A percentile compares a stretch with the other conserved stretches of the same genome.
Conservation (phyloP, 2,888 invertebrate species). For the Agrotis ipsilon region DNA sequence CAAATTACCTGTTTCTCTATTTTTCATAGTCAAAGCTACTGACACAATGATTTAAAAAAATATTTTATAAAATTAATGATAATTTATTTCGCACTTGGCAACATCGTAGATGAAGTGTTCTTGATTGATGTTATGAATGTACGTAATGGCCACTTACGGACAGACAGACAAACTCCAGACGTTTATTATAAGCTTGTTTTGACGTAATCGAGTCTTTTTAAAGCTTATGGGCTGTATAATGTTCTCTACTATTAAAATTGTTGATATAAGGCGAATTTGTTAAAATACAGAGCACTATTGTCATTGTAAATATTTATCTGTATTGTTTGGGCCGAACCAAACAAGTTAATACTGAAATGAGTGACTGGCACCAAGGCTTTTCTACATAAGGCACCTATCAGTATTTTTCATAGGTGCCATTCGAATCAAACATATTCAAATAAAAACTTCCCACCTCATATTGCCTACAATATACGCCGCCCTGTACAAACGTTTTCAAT, state of each 20-base stretch:
- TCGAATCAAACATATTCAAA: too few relatives aligned
- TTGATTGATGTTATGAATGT: constrained; percentile 9
- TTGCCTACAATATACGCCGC: background rate
- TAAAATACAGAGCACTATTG: too few relatives aligned
- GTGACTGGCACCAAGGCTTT: too few relatives aligned
- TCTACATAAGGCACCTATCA: too few relatives aligned
- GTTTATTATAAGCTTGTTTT: constrained; percentile 11
- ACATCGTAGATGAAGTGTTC: constrained; percentile 2
- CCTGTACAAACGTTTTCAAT: constrained; percentile 27
- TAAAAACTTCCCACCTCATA: background rate
- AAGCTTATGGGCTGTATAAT: background rate
- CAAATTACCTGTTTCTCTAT: too few relatives aligned
- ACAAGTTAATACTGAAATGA: too few relatives aligned
- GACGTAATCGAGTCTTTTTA: constrained; percentile 29
- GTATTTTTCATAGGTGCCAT: too few relatives aligned
- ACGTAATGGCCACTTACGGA: constrained; percentile 33
- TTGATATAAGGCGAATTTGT: too few relatives aligned
- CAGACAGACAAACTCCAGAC: constrained; percentile 51
- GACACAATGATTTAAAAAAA: background rate
- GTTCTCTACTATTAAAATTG: too few relatives aligned
- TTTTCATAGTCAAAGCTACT: background rate
- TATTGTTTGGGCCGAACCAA: too few relatives aligned
- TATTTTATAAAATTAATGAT: constrained; percentile 20
- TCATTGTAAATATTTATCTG: too few relatives aligned
- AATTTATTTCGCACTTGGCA: constrained; percentile 23